Conservation (phyloP, 2,888 invertebrate species). For the Cremastinae sp. region DNA sequence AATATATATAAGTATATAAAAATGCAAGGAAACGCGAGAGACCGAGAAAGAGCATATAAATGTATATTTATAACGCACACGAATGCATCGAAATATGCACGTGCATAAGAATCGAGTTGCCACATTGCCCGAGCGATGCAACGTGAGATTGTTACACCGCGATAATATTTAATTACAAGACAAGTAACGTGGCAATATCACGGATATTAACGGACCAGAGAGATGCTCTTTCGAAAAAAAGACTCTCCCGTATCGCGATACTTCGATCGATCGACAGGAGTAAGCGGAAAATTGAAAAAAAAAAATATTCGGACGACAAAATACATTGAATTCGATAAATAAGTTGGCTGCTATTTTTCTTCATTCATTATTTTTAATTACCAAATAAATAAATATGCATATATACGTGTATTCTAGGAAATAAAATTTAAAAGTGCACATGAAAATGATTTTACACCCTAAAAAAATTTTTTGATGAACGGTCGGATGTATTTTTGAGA, state of each 20-base stretch:
- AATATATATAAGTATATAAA: conserved; percentile 8
- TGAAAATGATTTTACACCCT: too few relatives aligned
- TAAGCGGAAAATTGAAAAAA: not conserved
- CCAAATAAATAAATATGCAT: too few relatives aligned
- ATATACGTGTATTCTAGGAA: too few relatives aligned
- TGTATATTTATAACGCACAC: too few relatives aligned
- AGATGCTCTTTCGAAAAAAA: conserved; percentile 25
- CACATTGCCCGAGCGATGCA: conserved; percentile 46
- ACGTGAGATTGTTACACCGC: conserved; percentile 50
- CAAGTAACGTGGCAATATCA: conserved; percentile 54
- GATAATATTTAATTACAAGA: conserved; percentile 59
- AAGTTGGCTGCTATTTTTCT: too few relatives aligned
- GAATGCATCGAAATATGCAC: not conserved
- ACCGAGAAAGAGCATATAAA: conserved; percentile 5
- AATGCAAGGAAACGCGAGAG: conserved; percentile 32
- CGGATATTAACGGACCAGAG: conserved; percentile 43
- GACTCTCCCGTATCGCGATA: not conserved
- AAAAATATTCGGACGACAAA: not conserved
- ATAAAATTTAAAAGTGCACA: too few relatives aligned
- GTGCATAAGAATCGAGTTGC: conserved; percentile 26
- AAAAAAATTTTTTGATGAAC: too few relatives aligned
- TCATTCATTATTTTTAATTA: too few relatives aligned
- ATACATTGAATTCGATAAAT: conserved; percentile 3
- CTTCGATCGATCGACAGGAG: not conserved
- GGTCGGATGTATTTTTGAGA: too few relatives aligned